Evolutionary conservation across 2,888 invertebrate genomes (phyloP), one percentile per base, ranked within the genome.

Genomic region (Leptopilina drosophilae): DNA sequence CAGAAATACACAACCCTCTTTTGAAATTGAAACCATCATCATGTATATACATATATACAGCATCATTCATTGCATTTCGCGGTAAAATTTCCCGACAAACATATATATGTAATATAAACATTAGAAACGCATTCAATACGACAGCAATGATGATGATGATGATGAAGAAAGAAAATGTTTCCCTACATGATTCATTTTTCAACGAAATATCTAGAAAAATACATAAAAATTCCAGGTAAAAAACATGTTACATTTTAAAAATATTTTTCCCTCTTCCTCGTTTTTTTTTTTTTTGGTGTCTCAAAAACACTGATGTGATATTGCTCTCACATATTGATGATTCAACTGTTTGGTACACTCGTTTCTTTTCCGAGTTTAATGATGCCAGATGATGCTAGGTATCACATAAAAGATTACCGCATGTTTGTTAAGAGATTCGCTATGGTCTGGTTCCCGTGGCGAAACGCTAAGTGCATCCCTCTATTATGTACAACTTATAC

Each of bases 381-480:
- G 81, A 81, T 80, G 64, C 80, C 83, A 83, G 84, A 82, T 83
- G 84, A 82, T 83, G 79, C 83, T 59, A 66, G 65, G 40, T 77
- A 76, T 73, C 75, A 76, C 77, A 84, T 81, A 83, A 84, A 82
- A 82, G 82, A 84, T 77, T 80, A 81, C 86, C 84, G 86, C 85
- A 82, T 88, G 89, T 89, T 89, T 88, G 88, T 88, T 87, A 86
- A 89, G 87, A 87, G 88, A 90, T 90, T 89, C 87, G 87, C 85
- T 82, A 87, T 85, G 86, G 84, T 83, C 85, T 69, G 86, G 84
- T 87, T 87, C 87, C 87, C 89, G 86, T 88, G 84, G 87, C 87
- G 88, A 88, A 88, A 86, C 85, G 85, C 85, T 88, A 86, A 88
- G 88, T 88, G 88, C 87, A 87, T 85, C 84, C 83, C 85, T 87